phyloP scores from a whole-genome alignment of 2,888 invertebrate species.

The Oxyscelio sp. region DNA sequence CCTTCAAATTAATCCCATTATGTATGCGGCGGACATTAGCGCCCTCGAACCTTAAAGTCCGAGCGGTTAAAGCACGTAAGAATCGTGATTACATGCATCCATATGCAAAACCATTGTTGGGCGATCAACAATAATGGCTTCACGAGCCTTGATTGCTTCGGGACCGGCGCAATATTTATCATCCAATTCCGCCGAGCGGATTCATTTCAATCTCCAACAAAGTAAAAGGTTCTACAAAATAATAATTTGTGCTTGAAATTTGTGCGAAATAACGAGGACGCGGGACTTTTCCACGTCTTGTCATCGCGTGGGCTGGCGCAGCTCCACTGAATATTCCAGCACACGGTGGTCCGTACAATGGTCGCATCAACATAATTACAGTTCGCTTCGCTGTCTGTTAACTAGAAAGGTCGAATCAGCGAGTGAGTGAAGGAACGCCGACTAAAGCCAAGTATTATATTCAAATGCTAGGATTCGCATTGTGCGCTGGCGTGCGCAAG shows the following conservation, averaged over 20 bases:
- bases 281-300: constrained; percentile 38
- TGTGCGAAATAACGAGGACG: constrained; percentile 50
- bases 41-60: constrained; percentile 80
- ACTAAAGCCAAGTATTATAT: constrained; percentile 86
- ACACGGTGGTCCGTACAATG: constrained; percentile 84
- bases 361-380: constrained; percentile 88
- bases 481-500: constrained; percentile 56
- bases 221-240: neutral
- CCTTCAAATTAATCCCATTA: constrained; percentile 87
- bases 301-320: constrained; percentile 72
- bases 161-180: constrained; percentile 62
- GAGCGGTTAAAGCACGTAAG: constrained; percentile 81
- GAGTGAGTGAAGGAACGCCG: constrained; percentile 77
- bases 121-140: constrained; percentile 82
- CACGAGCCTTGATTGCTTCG: constrained; percentile 73
- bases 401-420: constrained; percentile 76
- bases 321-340: constrained; percentile 80
- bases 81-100: constrained; percentile 78
- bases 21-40: constrained; percentile 82
- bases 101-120: constrained; percentile 82
- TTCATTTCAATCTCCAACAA: constrained; percentile 11
- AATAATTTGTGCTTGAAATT: constrained; percentile 6
- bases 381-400: constrained; percentile 84
- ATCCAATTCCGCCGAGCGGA: constrained; percentile 15
- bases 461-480: constrained; percentile 83